Conservation (phyloP, 1,140 invertebrate species). For the Calliopsis andreniformis region DNA sequence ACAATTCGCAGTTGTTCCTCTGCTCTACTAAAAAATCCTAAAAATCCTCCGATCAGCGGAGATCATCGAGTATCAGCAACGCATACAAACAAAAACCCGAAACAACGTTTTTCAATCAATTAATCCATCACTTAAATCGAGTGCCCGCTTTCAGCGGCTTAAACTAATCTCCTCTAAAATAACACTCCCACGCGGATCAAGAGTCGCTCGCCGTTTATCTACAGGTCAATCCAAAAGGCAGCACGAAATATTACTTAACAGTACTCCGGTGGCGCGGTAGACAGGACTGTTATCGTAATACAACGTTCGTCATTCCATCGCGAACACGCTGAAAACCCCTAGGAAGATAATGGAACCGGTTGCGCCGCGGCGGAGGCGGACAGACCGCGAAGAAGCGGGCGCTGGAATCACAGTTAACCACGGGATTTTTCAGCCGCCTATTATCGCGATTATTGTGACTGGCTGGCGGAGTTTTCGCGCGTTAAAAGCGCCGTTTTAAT, state of each 20-base stretch:
- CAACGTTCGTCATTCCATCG: neutral
- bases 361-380: neutral
- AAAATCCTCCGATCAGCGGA: too few species aligned
- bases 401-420: conserved; percentile 57
- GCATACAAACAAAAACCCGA: too few species aligned
- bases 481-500: conserved; percentile 61
- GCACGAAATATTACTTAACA: conserved; percentile 43
- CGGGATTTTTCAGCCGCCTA: conserved; percentile 33
- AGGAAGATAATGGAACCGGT: conserved; percentile 42
- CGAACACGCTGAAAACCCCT: neutral
- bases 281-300: conserved; percentile 17
- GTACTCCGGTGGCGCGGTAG: neutral
- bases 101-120: too few species aligned
- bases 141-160: too few species aligned
- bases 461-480: conserved; percentile 24
- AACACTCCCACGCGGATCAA: neutral
- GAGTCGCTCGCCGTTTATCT: conserved; percentile 7
- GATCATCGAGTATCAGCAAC: too few species aligned
- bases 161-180: too few species aligned
- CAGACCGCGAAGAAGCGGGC: neutral
- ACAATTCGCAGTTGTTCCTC: too few species aligned
- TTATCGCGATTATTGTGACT: conserved; percentile 19
- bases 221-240: neutral
- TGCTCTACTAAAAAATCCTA: too few species aligned
- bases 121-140: too few species aligned